Evolutionary conservation across 2,113 vertebrate species (phyloP), one percentile per base, ranked within the genome.

Genomic region (Delphinapterus leucas): DNA sequence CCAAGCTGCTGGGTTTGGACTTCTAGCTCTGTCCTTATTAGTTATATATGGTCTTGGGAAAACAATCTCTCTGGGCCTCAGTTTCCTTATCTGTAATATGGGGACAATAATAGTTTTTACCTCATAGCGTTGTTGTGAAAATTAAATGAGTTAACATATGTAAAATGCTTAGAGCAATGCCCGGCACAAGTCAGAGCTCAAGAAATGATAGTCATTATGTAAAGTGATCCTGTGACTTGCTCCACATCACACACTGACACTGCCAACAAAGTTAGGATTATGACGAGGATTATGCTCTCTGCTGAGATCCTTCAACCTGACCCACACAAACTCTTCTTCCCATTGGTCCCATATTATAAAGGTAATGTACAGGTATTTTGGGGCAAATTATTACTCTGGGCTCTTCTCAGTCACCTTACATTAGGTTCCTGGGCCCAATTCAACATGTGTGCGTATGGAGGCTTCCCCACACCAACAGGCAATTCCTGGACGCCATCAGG

Each of bases 81-180:
- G 17, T 82, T 71, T 88, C 91, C 61, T 88, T 38, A 80, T 44
- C 33, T 36, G 60, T 38, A 84, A 97, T 74, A 77, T 74, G 84
- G 17, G 25, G 87, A 85, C 36, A 74, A 63, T 49, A 88, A 73
- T 8, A 76, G 65, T 31, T 95, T 90, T 88, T 87, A 60, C 33
- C 49, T 41, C n/a, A 65, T 14, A 63, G 44, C 44, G 36, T 73
- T 87, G 21, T 7, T 77, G 23, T 65, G 76, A 77, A 28, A 12
- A 77, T 55, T 97, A 92, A 91, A 92, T 77, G 61, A 93, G 28
- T 86, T 86, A 80, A 71, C 61, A 74, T 41, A 47, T 58, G 36
- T 76, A 53, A 97, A 90, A 93, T 55, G 61, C n/a, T 81, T 76
- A 76, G 8, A 88, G 36, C n/a, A 76, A 71, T 81, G 36, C 60